These are phyloP conservation scores for Papilio helenus DNA, from an alignment of 1,140 invertebrate species.

Conservation along the genomic window DNA sequence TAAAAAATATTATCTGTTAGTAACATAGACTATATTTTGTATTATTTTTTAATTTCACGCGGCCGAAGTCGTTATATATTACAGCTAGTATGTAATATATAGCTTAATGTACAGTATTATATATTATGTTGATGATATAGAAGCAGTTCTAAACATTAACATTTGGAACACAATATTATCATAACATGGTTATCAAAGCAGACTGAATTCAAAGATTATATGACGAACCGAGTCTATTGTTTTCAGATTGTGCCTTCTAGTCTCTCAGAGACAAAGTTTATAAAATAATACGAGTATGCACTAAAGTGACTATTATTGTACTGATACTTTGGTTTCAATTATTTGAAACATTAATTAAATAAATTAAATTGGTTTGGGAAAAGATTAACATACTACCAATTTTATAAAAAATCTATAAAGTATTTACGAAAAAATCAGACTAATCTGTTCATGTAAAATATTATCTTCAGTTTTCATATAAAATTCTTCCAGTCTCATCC, in stretches of 20 bases:
- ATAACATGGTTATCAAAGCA: not conserved
- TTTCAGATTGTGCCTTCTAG: not conserved
- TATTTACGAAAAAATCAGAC: too few relatives aligned
- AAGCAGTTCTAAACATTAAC: not conserved
- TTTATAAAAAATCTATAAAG: too few relatives aligned
- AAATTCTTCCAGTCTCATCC: not conserved
- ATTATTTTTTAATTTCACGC: too few relatives aligned
- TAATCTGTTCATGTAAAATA: too few relatives aligned
- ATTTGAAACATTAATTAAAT: not conserved
- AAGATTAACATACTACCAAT: too few relatives aligned
- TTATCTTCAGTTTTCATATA: too few relatives aligned
- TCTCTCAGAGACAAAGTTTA: conserved; percentile 5
- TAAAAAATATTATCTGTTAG: too few relatives aligned
- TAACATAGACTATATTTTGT: too few relatives aligned
- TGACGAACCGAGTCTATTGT: not conserved
- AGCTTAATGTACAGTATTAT: too few relatives aligned
- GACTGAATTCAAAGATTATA: conserved; percentile 12
- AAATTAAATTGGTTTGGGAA: too few relatives aligned
- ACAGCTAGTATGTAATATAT: too few relatives aligned
- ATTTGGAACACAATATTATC: not conserved
- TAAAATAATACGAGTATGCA: not conserved
- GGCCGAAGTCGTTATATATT: too few relatives aligned
- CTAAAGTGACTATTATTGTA: not conserved
- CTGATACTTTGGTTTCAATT: not conserved
- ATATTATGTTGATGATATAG: not conserved